These are phyloP conservation scores for Montifringilla adamsi DNA, from an alignment of 2,113 vertebrate species.

Conservation along the genomic window DNA sequence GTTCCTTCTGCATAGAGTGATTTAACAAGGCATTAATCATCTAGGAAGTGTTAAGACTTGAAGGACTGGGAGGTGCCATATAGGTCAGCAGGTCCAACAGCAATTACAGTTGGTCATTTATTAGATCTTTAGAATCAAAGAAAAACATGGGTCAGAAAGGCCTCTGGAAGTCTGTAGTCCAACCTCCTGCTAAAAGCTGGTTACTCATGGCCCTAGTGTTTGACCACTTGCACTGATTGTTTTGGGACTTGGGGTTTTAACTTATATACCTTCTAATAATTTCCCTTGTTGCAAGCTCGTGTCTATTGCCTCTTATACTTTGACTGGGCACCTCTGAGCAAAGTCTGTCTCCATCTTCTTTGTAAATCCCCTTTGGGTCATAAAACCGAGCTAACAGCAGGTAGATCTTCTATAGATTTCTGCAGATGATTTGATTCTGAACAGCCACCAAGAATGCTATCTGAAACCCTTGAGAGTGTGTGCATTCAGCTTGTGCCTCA, in stretches of 20 bases:
- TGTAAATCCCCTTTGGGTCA: neutral
- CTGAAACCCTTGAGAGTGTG: neutral
- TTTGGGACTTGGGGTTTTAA: neutral
- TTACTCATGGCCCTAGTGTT: neutral
- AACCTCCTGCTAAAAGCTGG: neutral
- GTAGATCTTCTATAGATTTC: neutral
- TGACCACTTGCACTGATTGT: neutral
- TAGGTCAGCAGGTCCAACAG: slow-evolving; percentile 4
- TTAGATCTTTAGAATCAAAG: slow-evolving; percentile 10
- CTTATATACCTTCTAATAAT: neutral
- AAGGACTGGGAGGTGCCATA: neutral
- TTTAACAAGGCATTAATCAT: slow-evolving; percentile 20
- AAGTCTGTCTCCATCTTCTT: neutral
- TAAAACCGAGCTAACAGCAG: neutral
- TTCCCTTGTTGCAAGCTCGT: neutral
- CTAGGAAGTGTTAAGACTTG: neutral
- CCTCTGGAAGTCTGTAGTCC: neutral
- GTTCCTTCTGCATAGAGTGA: neutral
- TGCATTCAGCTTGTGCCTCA: neutral
- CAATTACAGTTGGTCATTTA: neutral
- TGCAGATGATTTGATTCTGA: neutral
- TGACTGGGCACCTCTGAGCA: neutral
- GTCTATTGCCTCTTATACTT: neutral
- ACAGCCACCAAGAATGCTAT: neutral
- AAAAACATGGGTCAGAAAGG: neutral